Base-by-base conservation (phyloP, 2,113 vertebrate species). In the Semicossyphus pulcher region DNA sequence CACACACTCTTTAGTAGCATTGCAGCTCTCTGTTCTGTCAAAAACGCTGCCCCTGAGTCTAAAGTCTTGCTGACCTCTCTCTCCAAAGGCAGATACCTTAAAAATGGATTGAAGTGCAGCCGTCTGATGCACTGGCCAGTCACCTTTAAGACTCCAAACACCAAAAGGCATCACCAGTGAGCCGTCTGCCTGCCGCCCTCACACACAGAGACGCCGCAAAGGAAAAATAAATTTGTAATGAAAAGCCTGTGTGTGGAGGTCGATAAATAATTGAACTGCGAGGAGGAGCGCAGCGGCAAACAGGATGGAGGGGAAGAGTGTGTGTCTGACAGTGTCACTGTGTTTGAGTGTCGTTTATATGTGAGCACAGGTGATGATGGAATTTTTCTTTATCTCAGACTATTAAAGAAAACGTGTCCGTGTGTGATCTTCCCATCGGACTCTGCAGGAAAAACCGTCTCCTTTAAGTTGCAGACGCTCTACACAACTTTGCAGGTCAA, bases 201-300 rank as follows among this genome's bases (percentile, higher is more conserved):
- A 54, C 29, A 71, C 44, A 29, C 44, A 63, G 25, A 44, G 29
- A 23, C 12, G 41, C 37, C n/a, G 49, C 20, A 18, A 72, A 56
- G 48, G 21, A 64, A 47, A 25, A 66, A 76, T 74, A 57, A 51
- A 78, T 82, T 31, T 79, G 66, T 82, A 75, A 87, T 66, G 59
- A 70, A 76, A 59, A 76, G 59, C 59, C 75, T 66, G 61, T 78
- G 73, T 72, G 48, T 52, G 41, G 76, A 69, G 62, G 62, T 39
- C 20, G 20, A 76, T 87, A 69, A 89, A 91, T 88, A 80, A 92
- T 86, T 88, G 44, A 91, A 59, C 10, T 25, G n/a, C 44, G 26
- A 49, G 52, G 72, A 64, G 32, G 64, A 76, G 63, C 64, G 57
- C 54, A 56, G 66, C 34, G 48, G 80, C 52, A 83, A 71, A 85